Evolutionary conservation across 2,113 vertebrate species (phyloP).

Genomic region (Fulica atra): DNA sequence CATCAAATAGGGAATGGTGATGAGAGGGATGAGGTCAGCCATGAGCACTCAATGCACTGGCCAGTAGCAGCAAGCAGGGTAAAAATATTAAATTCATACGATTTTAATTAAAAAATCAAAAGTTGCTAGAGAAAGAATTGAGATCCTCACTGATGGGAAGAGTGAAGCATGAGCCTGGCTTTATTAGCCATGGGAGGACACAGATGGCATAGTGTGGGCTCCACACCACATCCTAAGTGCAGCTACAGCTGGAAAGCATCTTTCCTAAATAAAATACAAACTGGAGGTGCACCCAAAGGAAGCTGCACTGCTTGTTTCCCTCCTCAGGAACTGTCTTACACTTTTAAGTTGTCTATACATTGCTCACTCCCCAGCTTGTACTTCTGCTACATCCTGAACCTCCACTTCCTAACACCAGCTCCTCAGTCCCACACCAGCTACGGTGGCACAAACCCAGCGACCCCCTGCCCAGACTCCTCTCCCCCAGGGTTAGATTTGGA

Average conservation of each 20-base stretch:
- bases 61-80: not conserved
- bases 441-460: not conserved
- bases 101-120: not conserved
- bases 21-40: not conserved
- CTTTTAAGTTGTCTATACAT: not conserved
- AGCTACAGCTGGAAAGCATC: not conserved
- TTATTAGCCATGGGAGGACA: not conserved
- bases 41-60: not conserved
- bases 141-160: not conserved
- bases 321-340: not conserved
- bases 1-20: not conserved
- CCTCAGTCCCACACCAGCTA: not conserved
- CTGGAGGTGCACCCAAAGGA: not conserved
- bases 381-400: not conserved
- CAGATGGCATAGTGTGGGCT: not conserved
- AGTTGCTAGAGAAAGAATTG: not conserved
- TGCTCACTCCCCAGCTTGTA: not conserved
- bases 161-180: accelerated
- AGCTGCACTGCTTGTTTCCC: not conserved
- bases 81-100: not conserved
- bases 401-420: not conserved
- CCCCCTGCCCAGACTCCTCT: not conserved
- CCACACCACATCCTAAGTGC: accelerated
- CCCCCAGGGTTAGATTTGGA: not conserved
- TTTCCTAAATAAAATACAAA: not conserved